Evolutionary conservation across 2,888 invertebrate species (phyloP).

Genomic region (Oasisia sp.): DNA sequence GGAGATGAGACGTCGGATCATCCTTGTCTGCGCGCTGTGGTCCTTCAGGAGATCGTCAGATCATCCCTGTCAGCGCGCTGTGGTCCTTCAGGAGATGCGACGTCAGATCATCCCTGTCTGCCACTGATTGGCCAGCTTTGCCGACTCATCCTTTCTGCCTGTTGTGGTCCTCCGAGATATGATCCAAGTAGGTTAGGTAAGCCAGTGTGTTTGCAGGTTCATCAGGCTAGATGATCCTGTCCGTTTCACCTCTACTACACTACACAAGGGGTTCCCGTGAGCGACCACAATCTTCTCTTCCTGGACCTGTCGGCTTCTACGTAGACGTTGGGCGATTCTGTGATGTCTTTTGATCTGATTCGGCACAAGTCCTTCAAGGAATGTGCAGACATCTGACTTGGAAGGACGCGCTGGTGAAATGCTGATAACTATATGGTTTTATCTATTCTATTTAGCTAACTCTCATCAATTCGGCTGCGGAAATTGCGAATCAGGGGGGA

Average conservation of each 20-base stretch:
- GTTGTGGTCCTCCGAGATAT: not conserved
- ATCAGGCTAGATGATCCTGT: not conserved
- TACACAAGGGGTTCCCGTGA: not conserved
- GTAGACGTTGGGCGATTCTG: not conserved
- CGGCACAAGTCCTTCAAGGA: slow-evolving; percentile 12
- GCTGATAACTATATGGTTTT: not conserved
- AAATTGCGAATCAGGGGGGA: not conserved
- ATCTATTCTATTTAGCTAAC: not conserved
- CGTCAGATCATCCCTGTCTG: not conserved
- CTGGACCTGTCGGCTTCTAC: not conserved
- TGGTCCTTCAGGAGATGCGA: not conserved
- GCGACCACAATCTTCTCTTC: not conserved
- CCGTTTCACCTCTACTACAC: not conserved
- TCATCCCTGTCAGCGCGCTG: not conserved
- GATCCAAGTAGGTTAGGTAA: not conserved
- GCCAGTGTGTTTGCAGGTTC: not conserved
- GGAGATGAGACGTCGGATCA: too few species aligned
- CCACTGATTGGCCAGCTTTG: not conserved
- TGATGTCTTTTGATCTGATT: not conserved
- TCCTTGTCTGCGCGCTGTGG: not conserved
- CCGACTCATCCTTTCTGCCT: too few species aligned
- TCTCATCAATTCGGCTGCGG: not conserved
- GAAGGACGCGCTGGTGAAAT: not conserved
- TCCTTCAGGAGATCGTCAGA: not conserved
- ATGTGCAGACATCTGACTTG: not conserved